Base-by-base conservation (phyloP, 2,888 invertebrate genomes). In the Zaprionus bogoriensis region DNA sequence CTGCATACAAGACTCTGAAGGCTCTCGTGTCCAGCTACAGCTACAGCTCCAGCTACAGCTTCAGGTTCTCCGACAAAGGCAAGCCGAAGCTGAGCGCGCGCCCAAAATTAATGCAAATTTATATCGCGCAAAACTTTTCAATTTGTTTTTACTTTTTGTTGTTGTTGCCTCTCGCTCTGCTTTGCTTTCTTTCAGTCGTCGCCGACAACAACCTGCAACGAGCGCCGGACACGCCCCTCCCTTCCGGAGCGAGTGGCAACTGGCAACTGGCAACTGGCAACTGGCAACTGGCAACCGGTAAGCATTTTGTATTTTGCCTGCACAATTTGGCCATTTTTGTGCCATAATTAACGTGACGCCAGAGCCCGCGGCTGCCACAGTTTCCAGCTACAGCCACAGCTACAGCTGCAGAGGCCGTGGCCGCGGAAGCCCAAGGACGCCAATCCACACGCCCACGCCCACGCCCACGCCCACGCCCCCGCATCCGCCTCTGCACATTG, bases 61-160 rank as follows among this genome's bases (percentile, higher is more conserved):
- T n/a, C n/a, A n/a, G n/a, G n/a, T n/a, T n/a, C n/a, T 47, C 27
- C 59, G 39, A 57, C 72, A 62, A 74, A 77, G 60, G 62, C n/a
- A n/a, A n/a, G n/a, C n/a, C n/a, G n/a, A n/a, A n/a, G n/a, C n/a
- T n/a, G n/a, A n/a, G n/a, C n/a, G n/a, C n/a, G 66, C 59, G 63
- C 54, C 77, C 61, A 76, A 82, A 83, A 83, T 83, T 71, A 80
- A 80, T 80, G 83, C 79, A 80, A 80, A 80, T 80, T 83, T 80
- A 82, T 79, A 83, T 79, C 83, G 69, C 67, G 80, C 66, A 80
- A 78, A 80, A 80, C 80, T 80, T 80, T 79, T 83, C 79, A 80
- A 80, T 83, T 83, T 83, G 77, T 73, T 79, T 79, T 72, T 64
- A 67, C 68, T 64, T 73, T 73, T 65, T 57, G 47, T 61, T 67